Evolutionary conservation across 2,113 vertebrate species (phyloP), one percentile per base, ranked within the genome.

Genomic region (Myxocyprinus asiaticus): DNA sequence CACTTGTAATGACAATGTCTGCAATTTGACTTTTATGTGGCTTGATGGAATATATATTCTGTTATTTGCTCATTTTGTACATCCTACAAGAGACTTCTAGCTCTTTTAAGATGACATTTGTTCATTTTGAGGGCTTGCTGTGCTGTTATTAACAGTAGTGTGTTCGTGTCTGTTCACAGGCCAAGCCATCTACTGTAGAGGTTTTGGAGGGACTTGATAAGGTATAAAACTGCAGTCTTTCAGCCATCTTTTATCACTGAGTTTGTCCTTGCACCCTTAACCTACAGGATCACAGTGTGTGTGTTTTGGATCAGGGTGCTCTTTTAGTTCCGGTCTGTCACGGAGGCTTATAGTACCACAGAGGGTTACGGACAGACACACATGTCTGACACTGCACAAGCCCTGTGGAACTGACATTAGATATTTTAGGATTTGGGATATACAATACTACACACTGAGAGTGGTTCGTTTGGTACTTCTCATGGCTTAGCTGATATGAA

Each of bases 131-230:
- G 12, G 11, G 42, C 9, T 58, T 50, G 7, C 15, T 62, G 8
- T 33, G 33, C 12, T 33, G 3, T 42, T 63, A 12, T 58, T 6
- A 33, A 7, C 1, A 33, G 22, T 33, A 33, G 3, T 3, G 22
- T 33, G 56, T 10, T 56, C 3, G 75, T 90, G 73, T 88, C 75
- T 43, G 42, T 74, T 90, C 91, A 86, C 93, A 99, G 97, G 87
- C 94, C 82, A 98, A 98, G 86, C 94, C 94, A 82, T 96, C 97
- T 77, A 99, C 96, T 76, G 93, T 98, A 84, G 96, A 98, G 85
- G 87, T 98, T 84, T 89, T 99, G 91, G 97, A 99, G 92, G 95
- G 92, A 90, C 93, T 99, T 84, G 97, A 99, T 90, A 98, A 98
- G 96, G 97, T 98, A 95, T 53, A 69, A n/a, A 15, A 6, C 4